Evolutionary conservation across 2,113 vertebrate genomes (phyloP).

Genomic region (Microcebus tavaratra): DNA sequence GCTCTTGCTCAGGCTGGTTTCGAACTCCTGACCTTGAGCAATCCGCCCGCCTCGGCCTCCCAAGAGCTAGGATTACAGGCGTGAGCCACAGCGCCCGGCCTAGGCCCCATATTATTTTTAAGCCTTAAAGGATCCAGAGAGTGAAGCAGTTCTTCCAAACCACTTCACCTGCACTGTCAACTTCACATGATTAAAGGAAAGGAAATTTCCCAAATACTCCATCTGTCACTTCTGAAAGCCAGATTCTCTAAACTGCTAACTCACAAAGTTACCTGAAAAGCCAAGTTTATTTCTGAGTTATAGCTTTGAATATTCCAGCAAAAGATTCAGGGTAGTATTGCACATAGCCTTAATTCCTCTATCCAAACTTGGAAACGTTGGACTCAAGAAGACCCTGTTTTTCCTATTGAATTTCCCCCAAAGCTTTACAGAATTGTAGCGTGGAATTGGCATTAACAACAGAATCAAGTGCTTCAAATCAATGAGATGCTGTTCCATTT

Average conservation of each 20-base stretch:
- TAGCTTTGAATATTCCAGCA: not conserved
- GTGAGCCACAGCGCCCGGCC: no score
- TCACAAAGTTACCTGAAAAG: constrained; percentile 7
- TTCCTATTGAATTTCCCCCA: not conserved
- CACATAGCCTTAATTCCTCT: not conserved
- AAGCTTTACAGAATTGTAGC: not conserved
- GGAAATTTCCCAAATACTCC: not conserved
- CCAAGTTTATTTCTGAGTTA: not conserved
- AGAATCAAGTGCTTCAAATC: not conserved
- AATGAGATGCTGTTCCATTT: not conserved
- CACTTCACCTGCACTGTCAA: not conserved
- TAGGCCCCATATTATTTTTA: no score
- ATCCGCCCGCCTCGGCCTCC: no score
- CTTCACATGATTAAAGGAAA: not conserved
- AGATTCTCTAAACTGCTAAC: not conserved
- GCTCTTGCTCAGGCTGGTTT: no score
- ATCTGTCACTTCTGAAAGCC: not conserved
- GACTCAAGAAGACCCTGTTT: not conserved
- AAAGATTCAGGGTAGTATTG: not conserved
- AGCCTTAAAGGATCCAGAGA: not conserved
- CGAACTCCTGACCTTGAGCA: no score
- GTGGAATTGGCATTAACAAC: not conserved
- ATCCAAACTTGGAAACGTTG: not conserved
- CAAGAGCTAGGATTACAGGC: no score
- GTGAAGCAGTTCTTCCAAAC: not conserved